Conservation (phyloP, 2,113 vertebrate species). For the Coryphaenoides rupestris region DNA sequence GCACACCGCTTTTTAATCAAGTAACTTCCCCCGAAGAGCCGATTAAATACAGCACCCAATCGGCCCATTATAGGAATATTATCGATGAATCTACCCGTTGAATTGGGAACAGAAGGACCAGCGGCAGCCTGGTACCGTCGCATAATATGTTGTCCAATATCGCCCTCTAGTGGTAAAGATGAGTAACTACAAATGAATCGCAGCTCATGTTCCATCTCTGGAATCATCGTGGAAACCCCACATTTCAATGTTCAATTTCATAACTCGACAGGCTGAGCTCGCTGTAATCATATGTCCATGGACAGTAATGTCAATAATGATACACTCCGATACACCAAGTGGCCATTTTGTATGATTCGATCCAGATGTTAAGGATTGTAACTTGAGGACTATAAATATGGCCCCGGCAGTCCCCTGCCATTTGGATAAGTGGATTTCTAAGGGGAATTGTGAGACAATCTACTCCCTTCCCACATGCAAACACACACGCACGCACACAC, state of each 20-base stretch:
- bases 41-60: too few relatives aligned
- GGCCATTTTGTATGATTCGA: constrained; percentile 27
- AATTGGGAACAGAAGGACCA: constrained; percentile 12
- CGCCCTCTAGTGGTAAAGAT: constrained; percentile 39
- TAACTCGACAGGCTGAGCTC: constrained; percentile 11
- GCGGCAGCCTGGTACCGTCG: constrained; percentile 16
- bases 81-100: too few relatives aligned
- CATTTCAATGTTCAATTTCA: neutral
- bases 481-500: too few relatives aligned
- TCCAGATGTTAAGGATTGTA: constrained; percentile 60
- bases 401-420: constrained; percentile 27
- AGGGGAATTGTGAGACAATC: constrained; percentile 18
- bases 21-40: too few relatives aligned
- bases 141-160: constrained; percentile 8
- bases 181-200: neutral
- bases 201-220: constrained; percentile 3
- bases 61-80: too few relatives aligned
- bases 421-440: constrained; percentile 47
- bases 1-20: too few relatives aligned
- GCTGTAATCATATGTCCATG: constrained; percentile 26
- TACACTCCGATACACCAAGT: constrained; percentile 27
- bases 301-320: constrained; percentile 23
- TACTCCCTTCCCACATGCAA: constrained; percentile 10
- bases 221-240: constrained; percentile 29
- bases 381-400: constrained; percentile 37